Base-by-base conservation (phyloP, 2,113 vertebrate species). In the Microcebus lehilahytsara region DNA sequence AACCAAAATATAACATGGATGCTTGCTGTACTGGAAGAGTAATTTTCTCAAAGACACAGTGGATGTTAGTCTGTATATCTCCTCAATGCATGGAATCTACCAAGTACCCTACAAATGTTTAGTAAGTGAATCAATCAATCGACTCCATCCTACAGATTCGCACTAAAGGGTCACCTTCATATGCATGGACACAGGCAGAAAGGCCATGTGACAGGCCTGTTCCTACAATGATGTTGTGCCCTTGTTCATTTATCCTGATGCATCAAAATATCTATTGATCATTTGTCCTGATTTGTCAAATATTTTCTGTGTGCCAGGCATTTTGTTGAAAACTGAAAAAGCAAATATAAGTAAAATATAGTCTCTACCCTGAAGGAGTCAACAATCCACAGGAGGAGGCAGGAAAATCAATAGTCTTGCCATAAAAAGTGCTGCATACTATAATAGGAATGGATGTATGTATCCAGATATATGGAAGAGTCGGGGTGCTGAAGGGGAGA, bases 261-360 rank as follows among this genome's bases (percentile, higher is more conserved):
- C 77, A 85, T 74, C 56, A 64, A 64, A 53, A 66, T 66, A 93
- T 30, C 9, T 66, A 64, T 64, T 64, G 25, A 64, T 64, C 62
- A 67, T 60, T 20, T 17, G 30, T 23, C 56, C 40, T 5, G 19
- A 79, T 16, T 46, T 64, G 75, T 79, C 56, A 64, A 46, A 66
- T 66, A 91, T 40, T 6, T 66, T 81, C 51, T 56, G 13, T 46
- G 40, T 56, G 58, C 34, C 27, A 64, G 16, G 74, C 37, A 86
- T 72, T 95, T 85, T 58, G 40, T 19, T 46, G 30, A 83, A 93
- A 46, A 51, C 25, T 37, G 25, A 80, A 58, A 77, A 95, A 91
- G 2, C 3, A 74, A 81, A 77, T 77, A 42, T 81, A 67, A 66
- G 56, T 92, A 46, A 83, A 91, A 66, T 79, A 34, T 11, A 32